Evolutionary conservation across 30 jellyfish, hydroid and myxozoan genomes (phyloP), one percentile per base, ranked within the genome.

Genomic region (Euphysa ruthae): DNA sequence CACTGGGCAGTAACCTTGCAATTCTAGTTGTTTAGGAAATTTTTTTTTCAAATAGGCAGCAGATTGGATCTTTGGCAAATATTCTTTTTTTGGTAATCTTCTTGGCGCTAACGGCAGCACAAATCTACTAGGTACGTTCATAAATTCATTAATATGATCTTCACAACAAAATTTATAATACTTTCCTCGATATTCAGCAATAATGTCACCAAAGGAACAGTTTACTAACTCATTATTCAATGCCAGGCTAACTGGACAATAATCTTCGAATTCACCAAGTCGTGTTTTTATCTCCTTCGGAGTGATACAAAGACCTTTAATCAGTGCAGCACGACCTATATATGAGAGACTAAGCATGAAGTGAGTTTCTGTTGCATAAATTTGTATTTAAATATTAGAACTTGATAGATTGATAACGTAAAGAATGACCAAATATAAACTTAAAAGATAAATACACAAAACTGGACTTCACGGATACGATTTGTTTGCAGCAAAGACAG

Each of bases 1-100:
- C 57, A 88, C 97, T 13, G 97, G 97, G 51, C 97, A 88, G 42
- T 73, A 88, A 14, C 97, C 97, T 27, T 35, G 32, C 88, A 88
- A 29, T 43, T 74, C 97, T 18, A 88, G 52, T 27, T 79, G 81
- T 3, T 55, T 77, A 19, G 93, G 93, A 77, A 78, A 85, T 84
- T 61, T 42, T 26, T 63, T 79, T 46, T 74, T 81, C 77, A 88
- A 61, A 27, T 66, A 74, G 13, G 75, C 79, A 8, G 62, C 91
- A 1, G 84, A 70, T 16, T 49, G 69, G 35, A 61, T 88, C 69
- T 51, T 58, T 3, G 97, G 97, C 42, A 88, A 69, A 29, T 72
- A 61, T 4, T 73, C 89, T 7, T 25, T 76, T 4, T 69, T 28
- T 24, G 97, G 97, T 14, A 88, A 58, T 46, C 28, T 21, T 29